phyloP scores from a whole-genome alignment of 2,888 invertebrate species.

The Pterobdella sp. region DNA sequence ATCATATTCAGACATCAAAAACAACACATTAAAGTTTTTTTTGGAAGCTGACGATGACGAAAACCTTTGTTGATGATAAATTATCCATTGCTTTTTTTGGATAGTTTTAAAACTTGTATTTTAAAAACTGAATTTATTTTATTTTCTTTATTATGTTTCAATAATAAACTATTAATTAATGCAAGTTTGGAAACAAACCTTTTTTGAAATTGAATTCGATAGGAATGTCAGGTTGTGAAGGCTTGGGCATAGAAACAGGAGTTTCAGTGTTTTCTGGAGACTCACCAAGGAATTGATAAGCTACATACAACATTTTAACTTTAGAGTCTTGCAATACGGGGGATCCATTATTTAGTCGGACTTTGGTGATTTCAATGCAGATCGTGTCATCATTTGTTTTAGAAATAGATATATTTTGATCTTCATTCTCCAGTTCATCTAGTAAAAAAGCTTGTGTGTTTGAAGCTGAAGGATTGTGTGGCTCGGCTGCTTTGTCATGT shows the following conservation, averaged over 20 bases:
- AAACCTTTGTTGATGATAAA: too few relatives aligned
- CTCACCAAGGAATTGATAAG: slow-evolving; percentile 51
- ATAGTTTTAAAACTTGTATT: too few relatives aligned
- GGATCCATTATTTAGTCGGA: slow-evolving; percentile 43
- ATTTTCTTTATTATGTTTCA: too few relatives aligned
- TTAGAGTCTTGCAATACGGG: slow-evolving; percentile 42
- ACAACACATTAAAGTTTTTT: too few relatives aligned
- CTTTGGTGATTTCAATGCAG: slow-evolving; percentile 44
- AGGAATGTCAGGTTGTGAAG: slow-evolving; percentile 43
- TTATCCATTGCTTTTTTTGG: too few relatives aligned
- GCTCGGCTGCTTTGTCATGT: too few relatives aligned
- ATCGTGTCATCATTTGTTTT: slow-evolving; percentile 40
- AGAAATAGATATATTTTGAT: neutral
- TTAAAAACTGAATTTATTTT: too few relatives aligned
- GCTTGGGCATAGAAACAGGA: slow-evolving; percentile 52
- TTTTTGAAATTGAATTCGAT: slow-evolving; percentile 53
- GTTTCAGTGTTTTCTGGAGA: slow-evolving; percentile 52
- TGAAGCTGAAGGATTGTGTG: neutral
- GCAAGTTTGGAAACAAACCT: slow-evolving; percentile 45
- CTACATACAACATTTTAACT: slow-evolving; percentile 51
- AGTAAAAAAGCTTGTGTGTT: neutral
- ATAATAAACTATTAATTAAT: too few relatives aligned
- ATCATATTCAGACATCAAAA: too few relatives aligned
- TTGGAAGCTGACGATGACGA: too few relatives aligned
- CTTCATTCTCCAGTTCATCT: neutral